phyloP scores from a whole-genome alignment of 1,140 invertebrate genomes.

The Pachyrhynchus sulphureomaculatus region DNA sequence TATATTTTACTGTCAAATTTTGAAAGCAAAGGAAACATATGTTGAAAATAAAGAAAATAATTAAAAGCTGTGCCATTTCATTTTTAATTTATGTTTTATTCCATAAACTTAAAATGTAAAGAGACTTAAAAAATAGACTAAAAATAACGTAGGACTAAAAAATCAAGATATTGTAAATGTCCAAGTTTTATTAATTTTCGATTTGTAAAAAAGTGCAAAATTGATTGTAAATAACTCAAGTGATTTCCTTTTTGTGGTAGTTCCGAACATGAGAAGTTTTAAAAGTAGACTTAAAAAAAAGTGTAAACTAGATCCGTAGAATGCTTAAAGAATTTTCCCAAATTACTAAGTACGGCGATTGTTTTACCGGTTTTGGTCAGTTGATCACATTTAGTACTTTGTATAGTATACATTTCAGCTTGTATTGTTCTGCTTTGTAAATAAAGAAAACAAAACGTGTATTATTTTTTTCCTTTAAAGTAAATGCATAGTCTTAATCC shows the following conservation, averaged over 20 bases:
- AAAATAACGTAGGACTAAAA: background rate
- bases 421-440: conserved; percentile 40
- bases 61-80: background rate
- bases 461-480: background rate
- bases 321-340: background rate
- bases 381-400: conserved; percentile 27
- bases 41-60: no score
- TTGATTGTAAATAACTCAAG: conserved; percentile 24
- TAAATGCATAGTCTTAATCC: background rate
- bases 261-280: conserved; percentile 2
- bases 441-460: conserved; percentile 29
- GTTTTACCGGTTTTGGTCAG: conserved; percentile 23
- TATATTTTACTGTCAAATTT: no score
- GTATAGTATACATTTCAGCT: conserved; percentile 34
- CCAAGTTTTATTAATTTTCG: conserved; percentile 10
- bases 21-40: no score
- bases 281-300: conserved; percentile 1
- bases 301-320: conserved; percentile 17
- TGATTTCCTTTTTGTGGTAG: conserved; percentile 24
- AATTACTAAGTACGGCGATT: conserved; percentile 17
- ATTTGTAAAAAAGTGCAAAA: conserved; percentile 11
- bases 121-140: conserved; percentile 10
- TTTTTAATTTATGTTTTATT: no score
- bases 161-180: conserved; percentile 16
- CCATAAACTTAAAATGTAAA: conserved; percentile 10